Percentiles rank a stretch among this genome's conserved stretches.
Conservation (phyloP, 2,113 vertebrate species). For the Nothoprocta pentlandii region DNA sequence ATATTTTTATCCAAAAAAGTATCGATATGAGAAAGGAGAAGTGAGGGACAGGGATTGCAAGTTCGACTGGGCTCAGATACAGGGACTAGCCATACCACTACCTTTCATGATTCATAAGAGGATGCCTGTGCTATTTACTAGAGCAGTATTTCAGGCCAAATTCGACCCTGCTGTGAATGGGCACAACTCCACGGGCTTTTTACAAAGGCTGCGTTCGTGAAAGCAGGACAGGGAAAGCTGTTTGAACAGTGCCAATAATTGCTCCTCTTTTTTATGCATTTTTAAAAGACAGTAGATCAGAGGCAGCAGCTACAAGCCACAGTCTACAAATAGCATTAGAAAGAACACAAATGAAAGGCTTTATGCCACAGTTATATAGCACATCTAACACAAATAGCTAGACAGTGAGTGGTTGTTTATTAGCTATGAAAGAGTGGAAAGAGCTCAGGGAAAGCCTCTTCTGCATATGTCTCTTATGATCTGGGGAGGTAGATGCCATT, state of each 20-base stretch:
- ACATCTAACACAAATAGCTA: slow-evolving; percentile 51
- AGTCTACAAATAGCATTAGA: slow-evolving; percentile 57
- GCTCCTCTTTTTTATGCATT: slow-evolving; percentile 34
- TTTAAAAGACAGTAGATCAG: slow-evolving; percentile 65
- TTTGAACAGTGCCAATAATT: slow-evolving; percentile 64
- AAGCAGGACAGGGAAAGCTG: slow-evolving; percentile 37
- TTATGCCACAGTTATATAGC: slow-evolving; percentile 47
- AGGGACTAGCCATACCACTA: neutral
- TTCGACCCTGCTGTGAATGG: slow-evolving; percentile 23
- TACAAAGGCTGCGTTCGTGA: slow-evolving; percentile 45
- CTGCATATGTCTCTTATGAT: neutral
- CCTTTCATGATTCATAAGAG: neutral
- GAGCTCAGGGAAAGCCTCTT: slow-evolving; percentile 11
- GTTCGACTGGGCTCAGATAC: neutral
- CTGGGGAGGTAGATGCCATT: neutral
- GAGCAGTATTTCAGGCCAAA: slow-evolving; percentile 38
- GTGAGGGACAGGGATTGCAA: neutral
- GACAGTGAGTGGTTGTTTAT: slow-evolving; percentile 54
- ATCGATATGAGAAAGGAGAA: neutral
- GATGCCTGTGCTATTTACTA: slow-evolving; percentile 26
- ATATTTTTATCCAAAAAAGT: neutral
- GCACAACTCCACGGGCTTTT: slow-evolving; percentile 21
- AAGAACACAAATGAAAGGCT: slow-evolving; percentile 60
- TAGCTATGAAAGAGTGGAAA: slow-evolving; percentile 40
- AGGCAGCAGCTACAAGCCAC: slow-evolving; percentile 45